Evolutionary conservation across 2,113 vertebrate genomes (phyloP).

Genomic region (Bubalus kerabau): DNA sequence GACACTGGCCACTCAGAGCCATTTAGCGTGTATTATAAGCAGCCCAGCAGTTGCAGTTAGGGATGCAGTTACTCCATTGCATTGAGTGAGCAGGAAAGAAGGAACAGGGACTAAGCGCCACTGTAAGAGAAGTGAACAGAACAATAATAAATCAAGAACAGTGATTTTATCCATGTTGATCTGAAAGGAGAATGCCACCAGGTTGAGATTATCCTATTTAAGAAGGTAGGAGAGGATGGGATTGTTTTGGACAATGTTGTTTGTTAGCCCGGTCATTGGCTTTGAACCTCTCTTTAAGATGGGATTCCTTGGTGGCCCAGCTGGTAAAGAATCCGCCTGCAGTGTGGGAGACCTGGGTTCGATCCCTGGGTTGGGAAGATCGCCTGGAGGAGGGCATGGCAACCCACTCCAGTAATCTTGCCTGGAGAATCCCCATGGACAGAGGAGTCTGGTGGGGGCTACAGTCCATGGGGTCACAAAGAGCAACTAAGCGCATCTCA

Average conservation of each 20-base stretch:
- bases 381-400: accelerated
- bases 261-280: background rate
- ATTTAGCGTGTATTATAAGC: background rate
- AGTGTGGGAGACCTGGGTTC: background rate
- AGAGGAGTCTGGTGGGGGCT: background rate
- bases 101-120: accelerated
- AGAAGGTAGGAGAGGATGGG: background rate
- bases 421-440: background rate
- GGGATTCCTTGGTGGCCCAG: background rate
- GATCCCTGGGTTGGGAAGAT: background rate
- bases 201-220: no score
- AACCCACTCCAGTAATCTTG: background rate
- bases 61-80: background rate
- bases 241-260: background rate
- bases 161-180: background rate
- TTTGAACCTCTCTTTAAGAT: background rate
- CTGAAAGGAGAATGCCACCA: background rate
- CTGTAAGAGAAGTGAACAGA: background rate
- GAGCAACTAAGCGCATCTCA: background rate
- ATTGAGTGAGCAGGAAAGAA: background rate
- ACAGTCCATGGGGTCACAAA: background rate
- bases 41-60: no score
- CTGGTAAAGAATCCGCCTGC: background rate
- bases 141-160: background rate
- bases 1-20: background rate